Evolutionary conservation across 2,113 vertebrate genomes (phyloP).

Genomic region (Aplodontia rufa): DNA sequence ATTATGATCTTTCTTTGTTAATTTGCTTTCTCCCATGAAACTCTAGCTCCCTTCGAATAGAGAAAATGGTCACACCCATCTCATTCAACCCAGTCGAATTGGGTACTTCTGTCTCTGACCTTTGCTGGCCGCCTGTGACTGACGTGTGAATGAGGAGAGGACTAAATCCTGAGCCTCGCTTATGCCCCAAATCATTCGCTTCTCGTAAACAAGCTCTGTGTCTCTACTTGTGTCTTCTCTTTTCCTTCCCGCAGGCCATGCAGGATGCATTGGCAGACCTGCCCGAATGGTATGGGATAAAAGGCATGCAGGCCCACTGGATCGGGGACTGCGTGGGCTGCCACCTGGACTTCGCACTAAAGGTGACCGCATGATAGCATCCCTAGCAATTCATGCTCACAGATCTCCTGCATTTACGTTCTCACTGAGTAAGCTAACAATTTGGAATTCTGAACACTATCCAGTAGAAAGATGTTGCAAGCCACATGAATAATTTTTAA

Average conservation of each 20-base stretch:
- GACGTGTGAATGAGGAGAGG: neutral
- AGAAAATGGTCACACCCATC: neutral
- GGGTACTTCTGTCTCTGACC: neutral
- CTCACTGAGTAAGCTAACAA: neutral
- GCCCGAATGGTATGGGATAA: conserved; percentile 97
- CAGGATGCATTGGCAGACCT: conserved; percentile 91
- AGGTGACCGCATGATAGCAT: conserved; percentile 82
- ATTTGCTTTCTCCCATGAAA: neutral
- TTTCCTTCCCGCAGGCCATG: conserved; percentile 87
- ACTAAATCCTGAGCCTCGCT: neutral
- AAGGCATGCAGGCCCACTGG: conserved; percentile 99
- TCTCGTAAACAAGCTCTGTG: neutral
- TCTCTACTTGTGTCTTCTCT: neutral
- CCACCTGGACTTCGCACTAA: conserved; percentile 93
- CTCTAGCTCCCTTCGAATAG: neutral
- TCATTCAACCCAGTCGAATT: neutral
- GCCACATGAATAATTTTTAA: rapidly evolving
- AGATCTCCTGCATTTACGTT: neutral
- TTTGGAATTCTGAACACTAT: rapidly evolving
- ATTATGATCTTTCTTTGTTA: conserved; percentile 24
- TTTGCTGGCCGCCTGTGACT: rapidly evolving
- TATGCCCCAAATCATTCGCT: neutral
- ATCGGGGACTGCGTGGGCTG: conserved; percentile 95
- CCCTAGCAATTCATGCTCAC: neutral
- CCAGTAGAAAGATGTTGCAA: rapidly evolving